Conservation (phyloP, 1,140 invertebrate species). For the Bombus huntii region DNA sequence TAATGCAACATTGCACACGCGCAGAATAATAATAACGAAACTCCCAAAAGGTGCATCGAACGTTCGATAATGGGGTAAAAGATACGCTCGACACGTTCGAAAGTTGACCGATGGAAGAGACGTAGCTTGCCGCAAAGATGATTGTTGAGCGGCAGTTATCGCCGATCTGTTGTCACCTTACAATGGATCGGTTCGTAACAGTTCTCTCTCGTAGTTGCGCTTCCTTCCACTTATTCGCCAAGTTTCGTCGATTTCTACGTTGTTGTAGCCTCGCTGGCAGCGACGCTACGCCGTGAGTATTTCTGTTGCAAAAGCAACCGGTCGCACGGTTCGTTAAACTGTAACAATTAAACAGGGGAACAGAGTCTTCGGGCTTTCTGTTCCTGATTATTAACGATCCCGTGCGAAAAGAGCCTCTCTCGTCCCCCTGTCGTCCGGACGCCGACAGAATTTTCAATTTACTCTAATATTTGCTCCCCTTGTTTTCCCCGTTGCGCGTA, state of each 20-base stretch:
- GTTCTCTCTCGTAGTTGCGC: not conserved
- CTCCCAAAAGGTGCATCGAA: not conserved
- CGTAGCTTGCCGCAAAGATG: constrained; percentile 21
- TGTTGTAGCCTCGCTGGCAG: not conserved
- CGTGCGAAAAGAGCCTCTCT: not conserved
- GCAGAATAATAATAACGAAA: no score
- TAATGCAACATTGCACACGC: no score
- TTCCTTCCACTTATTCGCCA: constrained; percentile 52
- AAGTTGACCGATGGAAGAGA: not conserved
- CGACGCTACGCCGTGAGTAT: not conserved
- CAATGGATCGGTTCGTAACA: constrained; percentile 46
- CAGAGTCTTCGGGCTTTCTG: constrained; percentile 32
- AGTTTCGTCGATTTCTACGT: constrained; percentile 7
- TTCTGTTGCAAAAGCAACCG: constrained; percentile 13
- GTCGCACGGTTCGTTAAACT: constrained; percentile 36
- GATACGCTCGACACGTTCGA: not conserved
- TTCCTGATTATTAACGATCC: constrained; percentile 38
- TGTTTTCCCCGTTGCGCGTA: not conserved
- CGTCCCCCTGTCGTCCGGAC: not conserved
- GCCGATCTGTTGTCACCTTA: constrained; percentile 1
- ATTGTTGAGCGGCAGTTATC: constrained; percentile 20
- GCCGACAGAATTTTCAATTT: constrained; percentile 41
- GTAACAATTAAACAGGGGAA: constrained; percentile 34
- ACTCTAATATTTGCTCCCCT: constrained; percentile 27
- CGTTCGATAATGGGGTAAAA: not conserved